A percentile compares a stretch with the other conserved stretches of the same genome.
These are phyloP conservation scores for Pollenia angustigena DNA, from an alignment of 2,888 invertebrate species.

Conservation along the genomic window DNA sequence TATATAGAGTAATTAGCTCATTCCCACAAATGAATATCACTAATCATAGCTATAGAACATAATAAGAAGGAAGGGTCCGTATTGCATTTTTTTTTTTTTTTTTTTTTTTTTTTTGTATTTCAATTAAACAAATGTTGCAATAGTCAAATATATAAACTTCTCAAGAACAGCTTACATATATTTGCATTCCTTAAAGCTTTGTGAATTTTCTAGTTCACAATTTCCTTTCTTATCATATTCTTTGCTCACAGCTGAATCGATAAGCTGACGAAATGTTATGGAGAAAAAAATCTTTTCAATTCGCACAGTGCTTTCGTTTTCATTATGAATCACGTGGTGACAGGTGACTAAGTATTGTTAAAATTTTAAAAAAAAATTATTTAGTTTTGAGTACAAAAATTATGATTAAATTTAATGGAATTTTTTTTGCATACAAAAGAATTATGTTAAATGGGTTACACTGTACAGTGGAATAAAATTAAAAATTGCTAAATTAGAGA, in stretches of 20 bases:
- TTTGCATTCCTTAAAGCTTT: neutral
- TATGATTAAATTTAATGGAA: conserved; percentile 9
- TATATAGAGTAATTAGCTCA: conserved; percentile 45
- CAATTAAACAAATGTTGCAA: too few species aligned
- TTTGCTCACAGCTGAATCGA: neutral
- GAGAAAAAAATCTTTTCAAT: neutral
- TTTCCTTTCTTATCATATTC: too few species aligned
- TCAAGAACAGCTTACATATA: neutral
- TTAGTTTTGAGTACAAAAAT: neutral
- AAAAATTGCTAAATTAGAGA: too few species aligned
- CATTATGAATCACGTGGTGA: conserved; percentile 53
- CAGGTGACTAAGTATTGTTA: conserved; percentile 28
- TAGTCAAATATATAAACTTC: too few species aligned
- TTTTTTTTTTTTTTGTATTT: too few species aligned
- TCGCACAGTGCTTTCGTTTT: conserved; percentile 19
- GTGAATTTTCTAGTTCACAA: too few species aligned
- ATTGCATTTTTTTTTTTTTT: too few species aligned
- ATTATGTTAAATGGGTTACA: neutral
- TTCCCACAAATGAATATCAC: neutral
- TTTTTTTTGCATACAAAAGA: neutral
- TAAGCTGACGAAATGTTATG: conserved; percentile 3
- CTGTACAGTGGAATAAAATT: too few species aligned
- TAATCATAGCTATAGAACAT: neutral
- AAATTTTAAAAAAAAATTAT: neutral
- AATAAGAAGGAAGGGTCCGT: too few species aligned